Evolutionary conservation across 2,797 vertebrate genomes (phyloP), one percentile per base, ranked within the genome.

Genomic region (Hozukius guyotensis): DNA sequence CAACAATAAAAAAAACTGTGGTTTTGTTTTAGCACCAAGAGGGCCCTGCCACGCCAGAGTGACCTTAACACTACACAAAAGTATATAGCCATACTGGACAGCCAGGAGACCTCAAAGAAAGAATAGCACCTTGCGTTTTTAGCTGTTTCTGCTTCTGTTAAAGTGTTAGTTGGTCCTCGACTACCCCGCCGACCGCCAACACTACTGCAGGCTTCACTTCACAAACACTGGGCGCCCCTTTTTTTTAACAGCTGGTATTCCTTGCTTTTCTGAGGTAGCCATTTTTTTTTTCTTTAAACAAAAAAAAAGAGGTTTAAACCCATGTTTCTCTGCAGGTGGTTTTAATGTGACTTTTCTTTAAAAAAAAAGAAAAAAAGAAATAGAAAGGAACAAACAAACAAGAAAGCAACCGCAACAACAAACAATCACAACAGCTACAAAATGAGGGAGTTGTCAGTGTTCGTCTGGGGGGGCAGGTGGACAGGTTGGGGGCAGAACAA

Each of bases 1-100:
- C 92, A 94, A 94, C 91, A 94, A 69, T 70, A 72, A 84, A 81
- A 87, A 80, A 24, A 63, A 5, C 71, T 78, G 49, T 77, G 67
- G 69, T 92, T 89, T 75, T 2, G 8, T 83, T 93, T 92, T 94
- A 96, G 96, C 96, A 97, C 96, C 96, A 93, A 88, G 92, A 94
- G 92, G 92, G 79, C 86, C 85, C 91, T 24, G 84, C 80, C 67
- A 80, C 78, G 66, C 85, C 92, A 87, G 89, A 87, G 83, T 83
- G 87, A 87, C 82, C 81, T 75, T 69, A 83, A 92, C 89, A 88
- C 80, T 77, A 85, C 81, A 90, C 73, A 80, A 93, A 84, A 92
- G 87, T 88, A 85, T 20, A 79, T 20, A 79, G 78, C 75, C 83
- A 83, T 77, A 80, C 81, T 82, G 85, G 76, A 86, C 70, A 83